phyloP scores from a whole-genome alignment of 2,797 vertebrate genomes.

The Chelon auratus region DNA sequence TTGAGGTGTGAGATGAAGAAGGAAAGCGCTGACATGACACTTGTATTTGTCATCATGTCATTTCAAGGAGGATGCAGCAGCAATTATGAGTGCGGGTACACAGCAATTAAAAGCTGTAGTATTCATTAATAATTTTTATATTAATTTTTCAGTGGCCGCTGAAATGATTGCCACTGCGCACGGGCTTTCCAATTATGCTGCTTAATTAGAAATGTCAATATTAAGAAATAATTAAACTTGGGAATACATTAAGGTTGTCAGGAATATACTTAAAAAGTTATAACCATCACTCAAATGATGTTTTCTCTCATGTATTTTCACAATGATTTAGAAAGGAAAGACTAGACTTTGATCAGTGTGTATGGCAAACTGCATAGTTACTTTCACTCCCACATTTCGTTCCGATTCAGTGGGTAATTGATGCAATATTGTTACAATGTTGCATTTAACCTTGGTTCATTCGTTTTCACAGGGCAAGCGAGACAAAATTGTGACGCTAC shows the following conservation, averaged over 20 bases:
- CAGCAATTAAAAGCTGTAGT: conserved; percentile 85
- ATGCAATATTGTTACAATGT: too few species aligned
- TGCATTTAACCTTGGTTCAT: too few species aligned
- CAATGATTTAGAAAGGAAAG: conserved; percentile 68
- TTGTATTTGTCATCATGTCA: conserved; percentile 87
- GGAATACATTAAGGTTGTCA: conserved; percentile 83
- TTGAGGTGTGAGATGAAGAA: conserved; percentile 83
- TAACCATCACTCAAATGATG: conserved; percentile 72
- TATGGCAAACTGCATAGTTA: conserved; percentile 29
- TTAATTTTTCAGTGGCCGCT: conserved; percentile 83
- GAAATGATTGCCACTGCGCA: conserved; percentile 82
- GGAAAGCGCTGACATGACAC: conserved; percentile 85
- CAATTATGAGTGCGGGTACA: conserved; percentile 84
- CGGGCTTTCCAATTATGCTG: conserved; percentile 85
- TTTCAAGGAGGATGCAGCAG: conserved; percentile 83
- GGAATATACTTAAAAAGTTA: conserved; percentile 78
- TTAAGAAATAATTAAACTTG: conserved; percentile 87
- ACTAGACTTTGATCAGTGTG: conserved; percentile 60
- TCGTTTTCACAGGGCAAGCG: too few species aligned
- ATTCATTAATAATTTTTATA: conserved; percentile 88
- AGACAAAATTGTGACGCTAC: too few species aligned
- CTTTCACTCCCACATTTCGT: too few species aligned
- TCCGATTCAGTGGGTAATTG: too few species aligned
- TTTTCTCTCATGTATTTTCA: conserved; percentile 68
- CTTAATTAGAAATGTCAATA: conserved; percentile 90